Conservation (phyloP, 2,797 vertebrate genomes). For the Chanos chanos region DNA sequence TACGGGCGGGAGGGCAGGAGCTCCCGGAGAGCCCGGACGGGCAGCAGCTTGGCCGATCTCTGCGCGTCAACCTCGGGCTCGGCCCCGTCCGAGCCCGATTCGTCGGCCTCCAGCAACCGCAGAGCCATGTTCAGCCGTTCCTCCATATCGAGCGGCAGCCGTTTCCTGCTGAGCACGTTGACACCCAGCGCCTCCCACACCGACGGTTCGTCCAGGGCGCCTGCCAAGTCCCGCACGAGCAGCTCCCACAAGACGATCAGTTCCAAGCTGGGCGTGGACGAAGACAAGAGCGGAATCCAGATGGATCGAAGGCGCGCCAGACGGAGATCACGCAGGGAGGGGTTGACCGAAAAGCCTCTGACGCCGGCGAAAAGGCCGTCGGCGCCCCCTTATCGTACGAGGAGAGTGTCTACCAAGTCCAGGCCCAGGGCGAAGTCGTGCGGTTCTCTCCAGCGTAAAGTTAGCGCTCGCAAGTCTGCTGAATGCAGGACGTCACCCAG, state of each 20-base stretch:
- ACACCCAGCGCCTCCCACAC: slow-evolving; percentile 39
- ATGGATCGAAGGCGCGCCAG: slow-evolving; percentile 29
- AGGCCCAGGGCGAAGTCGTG: slow-evolving; percentile 28
- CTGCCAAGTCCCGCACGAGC: slow-evolving; percentile 24
- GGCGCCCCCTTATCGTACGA: slow-evolving; percentile 37
- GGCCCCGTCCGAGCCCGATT: slow-evolving; percentile 48
- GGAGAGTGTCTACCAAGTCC: slow-evolving; percentile 32
- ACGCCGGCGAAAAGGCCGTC: slow-evolving; percentile 38
- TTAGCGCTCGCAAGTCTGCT: slow-evolving; percentile 39
- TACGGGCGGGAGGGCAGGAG: slow-evolving; percentile 48
- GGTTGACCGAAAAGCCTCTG: slow-evolving; percentile 29
- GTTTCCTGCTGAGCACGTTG: slow-evolving; percentile 48
- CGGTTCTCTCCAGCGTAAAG: slow-evolving; percentile 38
- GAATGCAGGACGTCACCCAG: slow-evolving; percentile 37
- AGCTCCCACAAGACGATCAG: slow-evolving; percentile 26
- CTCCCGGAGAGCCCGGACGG: slow-evolving; percentile 47
- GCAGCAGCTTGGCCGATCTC: slow-evolving; percentile 53
- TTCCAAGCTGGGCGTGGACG: slow-evolving; percentile 13
- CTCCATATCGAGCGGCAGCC: slow-evolving; percentile 44
- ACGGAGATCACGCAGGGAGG: slow-evolving; percentile 26
- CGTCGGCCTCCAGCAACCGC: slow-evolving; percentile 45
- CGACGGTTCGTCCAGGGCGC: slow-evolving; percentile 36
- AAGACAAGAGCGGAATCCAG: too few relatives aligned
- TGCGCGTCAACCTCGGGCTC: slow-evolving; percentile 47
- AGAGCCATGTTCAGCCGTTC: slow-evolving; percentile 49